A percentile compares a stretch with the other conserved stretches of the same genome.
These are phyloP conservation scores for Zygothrica quintamaculata DNA, from an alignment of 2,888 invertebrate species.

Conservation along the genomic window DNA sequence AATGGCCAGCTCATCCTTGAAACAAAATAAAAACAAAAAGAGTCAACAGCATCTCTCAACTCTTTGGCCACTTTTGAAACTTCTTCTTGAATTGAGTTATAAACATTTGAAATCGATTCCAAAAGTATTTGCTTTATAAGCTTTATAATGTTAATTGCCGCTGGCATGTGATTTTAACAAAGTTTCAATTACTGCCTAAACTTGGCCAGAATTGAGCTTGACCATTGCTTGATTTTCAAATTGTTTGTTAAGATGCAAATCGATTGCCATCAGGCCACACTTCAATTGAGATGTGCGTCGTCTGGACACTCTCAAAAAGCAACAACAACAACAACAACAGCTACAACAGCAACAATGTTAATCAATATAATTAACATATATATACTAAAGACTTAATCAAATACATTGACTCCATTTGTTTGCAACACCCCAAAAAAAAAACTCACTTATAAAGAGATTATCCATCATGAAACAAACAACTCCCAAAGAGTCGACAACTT, in stretches of 20 bases:
- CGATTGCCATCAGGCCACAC: too few species aligned
- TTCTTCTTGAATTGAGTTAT: constrained; percentile 21
- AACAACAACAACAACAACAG: too few species aligned
- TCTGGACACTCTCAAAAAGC: too few species aligned
- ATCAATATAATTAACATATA: constrained; percentile 60
- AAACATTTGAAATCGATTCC: constrained; percentile 39
- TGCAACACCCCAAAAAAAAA: constrained; percentile 20
- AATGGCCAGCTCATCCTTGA: constrained; percentile 39
- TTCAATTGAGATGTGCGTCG: constrained; percentile 11
- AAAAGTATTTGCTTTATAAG: constrained; percentile 10
- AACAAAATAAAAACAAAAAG: too few species aligned
- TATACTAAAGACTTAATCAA: constrained; percentile 55
- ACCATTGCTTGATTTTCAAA: too few species aligned
- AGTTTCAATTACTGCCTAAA: constrained; percentile 64
- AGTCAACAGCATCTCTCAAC: not conserved
- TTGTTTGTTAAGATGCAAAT: too few species aligned
- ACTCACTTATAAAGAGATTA: constrained; percentile 3
- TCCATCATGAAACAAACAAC: too few species aligned
- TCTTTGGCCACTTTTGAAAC: constrained; percentile 27
- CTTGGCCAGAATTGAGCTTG: too few species aligned
- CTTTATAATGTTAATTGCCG: constrained; percentile 70
- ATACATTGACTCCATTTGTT: constrained; percentile 31
- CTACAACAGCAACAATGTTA: constrained; percentile 26
- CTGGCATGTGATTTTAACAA: constrained; percentile 67
- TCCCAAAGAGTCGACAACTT: too few species aligned